Percentiles rank a stretch among this genome's conserved stretches.
Conservation (phyloP, 2,797 vertebrate species). For the Hirundo rustica region DNA sequence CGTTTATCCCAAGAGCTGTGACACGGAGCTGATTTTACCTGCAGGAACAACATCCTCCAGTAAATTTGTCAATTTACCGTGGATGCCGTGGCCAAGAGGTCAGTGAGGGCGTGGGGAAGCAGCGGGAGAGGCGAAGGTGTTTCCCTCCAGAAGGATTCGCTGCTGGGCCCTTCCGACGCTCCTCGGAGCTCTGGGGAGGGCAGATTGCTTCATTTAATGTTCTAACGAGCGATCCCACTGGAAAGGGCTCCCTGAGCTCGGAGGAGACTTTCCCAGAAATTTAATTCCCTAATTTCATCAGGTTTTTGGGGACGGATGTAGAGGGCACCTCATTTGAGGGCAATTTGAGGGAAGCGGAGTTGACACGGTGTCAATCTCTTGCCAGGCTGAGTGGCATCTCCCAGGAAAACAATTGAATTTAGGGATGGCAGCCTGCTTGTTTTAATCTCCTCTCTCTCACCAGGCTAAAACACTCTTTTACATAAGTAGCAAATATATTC, state of each 20-base stretch:
- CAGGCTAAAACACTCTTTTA: conserved; percentile 21
- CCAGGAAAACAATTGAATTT: conserved; percentile 45
- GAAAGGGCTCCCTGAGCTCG: not conserved
- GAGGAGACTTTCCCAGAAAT: conserved; percentile 29
- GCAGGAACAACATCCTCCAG: not conserved
- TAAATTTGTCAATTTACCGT: not conserved
- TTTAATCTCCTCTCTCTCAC: conserved; percentile 26
- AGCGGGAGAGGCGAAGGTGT: not conserved
- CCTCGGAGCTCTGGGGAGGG: not conserved
- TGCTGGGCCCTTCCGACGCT: not conserved
- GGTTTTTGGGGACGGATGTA: not conserved
- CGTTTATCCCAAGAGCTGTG: not conserved
- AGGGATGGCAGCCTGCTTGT: not conserved
- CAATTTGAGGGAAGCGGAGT: conserved; percentile 21
- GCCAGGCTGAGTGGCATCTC: not conserved
- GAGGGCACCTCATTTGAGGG: conserved; percentile 8
- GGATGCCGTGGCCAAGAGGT: not conserved
- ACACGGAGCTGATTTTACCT: not conserved
- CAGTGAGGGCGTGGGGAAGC: not conserved
- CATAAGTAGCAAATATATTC: conserved; percentile 18
- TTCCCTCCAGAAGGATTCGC: not conserved
- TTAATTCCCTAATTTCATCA: conserved; percentile 51
- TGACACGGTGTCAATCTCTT: not conserved
- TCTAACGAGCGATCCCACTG: not conserved
- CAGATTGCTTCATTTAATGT: not conserved